phyloP scores from a whole-genome alignment of 2,888 invertebrate genomes.

The Melangyna quadrimaculata region DNA sequence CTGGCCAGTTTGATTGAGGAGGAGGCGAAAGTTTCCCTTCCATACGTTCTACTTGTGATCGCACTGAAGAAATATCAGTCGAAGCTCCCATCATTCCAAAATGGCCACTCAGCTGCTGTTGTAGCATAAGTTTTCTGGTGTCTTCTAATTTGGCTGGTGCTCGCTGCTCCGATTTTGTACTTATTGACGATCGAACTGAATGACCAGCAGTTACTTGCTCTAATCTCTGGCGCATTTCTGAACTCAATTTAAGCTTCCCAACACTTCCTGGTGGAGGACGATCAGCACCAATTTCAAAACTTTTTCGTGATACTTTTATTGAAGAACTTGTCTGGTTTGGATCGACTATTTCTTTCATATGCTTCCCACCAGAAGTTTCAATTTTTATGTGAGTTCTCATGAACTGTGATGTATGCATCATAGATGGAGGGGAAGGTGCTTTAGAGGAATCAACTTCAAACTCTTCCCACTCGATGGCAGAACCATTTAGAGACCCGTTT shows the following conservation, averaged over 20 bases:
- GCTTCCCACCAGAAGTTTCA: conserved; percentile 74
- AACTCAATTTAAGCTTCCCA: conserved; percentile 93
- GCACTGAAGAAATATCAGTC: conserved; percentile 79
- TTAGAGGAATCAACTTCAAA: conserved; percentile 86
- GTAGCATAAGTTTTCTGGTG: conserved; percentile 91
- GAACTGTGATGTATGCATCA: conserved; percentile 74
- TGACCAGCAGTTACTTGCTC: conserved; percentile 95
- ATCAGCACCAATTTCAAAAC: conserved; percentile 91
- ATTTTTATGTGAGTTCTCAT: conserved; percentile 76
- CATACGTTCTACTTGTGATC: conserved; percentile 84
- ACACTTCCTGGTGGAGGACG: conserved; percentile 93
- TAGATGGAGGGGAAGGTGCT: conserved; percentile 76
- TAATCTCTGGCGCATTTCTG: conserved; percentile 94
- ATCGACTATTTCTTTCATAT: conserved; percentile 37
- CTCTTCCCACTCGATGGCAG: conserved; percentile 91
- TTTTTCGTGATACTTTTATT: conserved; percentile 81
- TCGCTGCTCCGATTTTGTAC: conserved; percentile 86
- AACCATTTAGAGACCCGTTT: conserved; percentile 78
- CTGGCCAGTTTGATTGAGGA: conserved; percentile 85
- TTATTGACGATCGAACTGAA: conserved; percentile 90
- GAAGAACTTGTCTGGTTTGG: conserved; percentile 23
- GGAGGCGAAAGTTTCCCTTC: conserved; percentile 83
- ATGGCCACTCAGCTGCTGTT: conserved; percentile 89
- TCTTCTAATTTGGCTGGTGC: conserved; percentile 92
- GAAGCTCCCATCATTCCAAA: conserved; percentile 75